Conservation (phyloP, 2,797 vertebrate genomes). For the Delichon dasypus region DNA sequence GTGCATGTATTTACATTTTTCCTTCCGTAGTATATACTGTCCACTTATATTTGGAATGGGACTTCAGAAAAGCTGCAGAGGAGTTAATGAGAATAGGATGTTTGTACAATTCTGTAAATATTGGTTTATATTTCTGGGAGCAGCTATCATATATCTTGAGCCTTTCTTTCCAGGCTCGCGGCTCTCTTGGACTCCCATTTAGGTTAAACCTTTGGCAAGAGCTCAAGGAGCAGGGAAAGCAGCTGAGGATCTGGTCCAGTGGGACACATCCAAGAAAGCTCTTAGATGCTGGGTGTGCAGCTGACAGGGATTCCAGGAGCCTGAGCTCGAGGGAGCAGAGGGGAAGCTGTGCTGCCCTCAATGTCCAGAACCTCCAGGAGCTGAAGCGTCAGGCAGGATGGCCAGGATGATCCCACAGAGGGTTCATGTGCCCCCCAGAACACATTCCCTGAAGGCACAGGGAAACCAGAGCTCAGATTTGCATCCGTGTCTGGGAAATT, state of each 20-base stretch:
- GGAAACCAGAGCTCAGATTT: neutral
- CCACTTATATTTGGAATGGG: constrained; percentile 60
- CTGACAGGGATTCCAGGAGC: constrained; percentile 11
- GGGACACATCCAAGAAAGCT: constrained; percentile 53
- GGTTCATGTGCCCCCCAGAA: neutral
- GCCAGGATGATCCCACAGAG: neutral
- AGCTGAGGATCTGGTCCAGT: constrained; percentile 39
- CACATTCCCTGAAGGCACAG: neutral
- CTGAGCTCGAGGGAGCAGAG: neutral
- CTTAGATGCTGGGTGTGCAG: constrained; percentile 33
- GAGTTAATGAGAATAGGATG: constrained; percentile 68
- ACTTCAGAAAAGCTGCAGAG: constrained; percentile 44
- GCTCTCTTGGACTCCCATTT: constrained; percentile 25
- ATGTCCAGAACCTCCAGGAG: neutral
- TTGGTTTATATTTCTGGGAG: constrained; percentile 67
- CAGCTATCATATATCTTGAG: constrained; percentile 33
- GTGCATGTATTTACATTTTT: constrained; percentile 60
- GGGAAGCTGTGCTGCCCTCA: neutral
- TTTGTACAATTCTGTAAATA: constrained; percentile 69
- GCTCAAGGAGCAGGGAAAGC: constrained; percentile 26
- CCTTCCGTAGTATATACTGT: constrained; percentile 43
- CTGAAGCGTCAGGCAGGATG: neutral
- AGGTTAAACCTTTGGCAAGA: constrained; percentile 31
- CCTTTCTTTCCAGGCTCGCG: neutral
- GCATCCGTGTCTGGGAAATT: neutral